Conservation (phyloP, 92 coral and sea anemone species). For the Montipora capitata region DNA sequence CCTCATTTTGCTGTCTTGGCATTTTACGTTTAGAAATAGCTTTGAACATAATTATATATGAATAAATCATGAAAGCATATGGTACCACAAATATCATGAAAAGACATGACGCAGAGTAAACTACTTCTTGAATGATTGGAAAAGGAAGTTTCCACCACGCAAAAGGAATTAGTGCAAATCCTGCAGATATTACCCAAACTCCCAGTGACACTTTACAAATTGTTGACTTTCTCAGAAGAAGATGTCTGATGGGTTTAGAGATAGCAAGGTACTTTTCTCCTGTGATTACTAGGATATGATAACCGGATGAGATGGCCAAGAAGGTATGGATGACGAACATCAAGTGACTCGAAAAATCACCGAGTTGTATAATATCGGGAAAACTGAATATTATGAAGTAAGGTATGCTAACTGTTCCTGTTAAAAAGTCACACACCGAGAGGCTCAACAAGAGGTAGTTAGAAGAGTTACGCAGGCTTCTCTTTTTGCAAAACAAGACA, state of each 20-base stretch:
- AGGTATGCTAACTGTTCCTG: slow-evolving; percentile 44
- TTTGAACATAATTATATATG: slow-evolving; percentile 66
- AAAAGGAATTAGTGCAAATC: slow-evolving; percentile 71
- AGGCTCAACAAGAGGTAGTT: slow-evolving; percentile 37
- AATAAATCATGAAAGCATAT: slow-evolving; percentile 71
- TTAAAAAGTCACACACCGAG: slow-evolving; percentile 37
- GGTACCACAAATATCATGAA: slow-evolving; percentile 73
- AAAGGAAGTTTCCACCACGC: slow-evolving; percentile 38
- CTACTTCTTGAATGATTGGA: slow-evolving; percentile 3
- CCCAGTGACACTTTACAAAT: slow-evolving; percentile 24
- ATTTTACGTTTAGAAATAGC: slow-evolving; percentile 46
- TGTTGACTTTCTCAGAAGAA: slow-evolving; percentile 56
- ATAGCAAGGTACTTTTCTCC: slow-evolving; percentile 85
- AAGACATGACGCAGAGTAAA: slow-evolving; percentile 66
- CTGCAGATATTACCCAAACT: slow-evolving; percentile 75
- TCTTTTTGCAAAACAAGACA: slow-evolving; percentile 20
- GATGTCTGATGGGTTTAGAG: slow-evolving; percentile 76
- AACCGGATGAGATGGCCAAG: slow-evolving; percentile 72
- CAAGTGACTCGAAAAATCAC: neutral
- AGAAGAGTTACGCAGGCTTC: slow-evolving; percentile 25
- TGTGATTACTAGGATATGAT: slow-evolving; percentile 79
- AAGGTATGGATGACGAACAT: slow-evolving; percentile 40
- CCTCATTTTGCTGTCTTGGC: neutral
- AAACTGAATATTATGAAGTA: slow-evolving; percentile 12
- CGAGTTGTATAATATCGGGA: neutral